These are phyloP conservation scores for Caenorhabditis macrosperma DNA, from an alignment of 2,888 invertebrate genomes.

Conservation along the genomic window DNA sequence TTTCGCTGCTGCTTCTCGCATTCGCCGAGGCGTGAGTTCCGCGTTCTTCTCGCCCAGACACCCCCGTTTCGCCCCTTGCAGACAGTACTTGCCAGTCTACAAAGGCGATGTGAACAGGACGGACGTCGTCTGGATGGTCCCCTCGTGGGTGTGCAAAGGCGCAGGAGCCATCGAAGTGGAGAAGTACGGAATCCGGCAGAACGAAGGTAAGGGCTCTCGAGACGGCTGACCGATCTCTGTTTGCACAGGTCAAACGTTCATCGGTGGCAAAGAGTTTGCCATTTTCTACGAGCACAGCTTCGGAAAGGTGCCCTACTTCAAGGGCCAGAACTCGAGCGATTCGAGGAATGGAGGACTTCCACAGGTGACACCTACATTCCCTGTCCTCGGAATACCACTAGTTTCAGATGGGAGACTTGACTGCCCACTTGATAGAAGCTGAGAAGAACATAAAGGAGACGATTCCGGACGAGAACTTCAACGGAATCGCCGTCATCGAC, in stretches of 20 bases:
- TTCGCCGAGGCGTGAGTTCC: neutral
- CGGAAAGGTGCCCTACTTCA: conserved; percentile 63
- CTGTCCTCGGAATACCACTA: neutral
- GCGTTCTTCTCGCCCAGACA: neutral
- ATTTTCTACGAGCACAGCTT: conserved; percentile 66
- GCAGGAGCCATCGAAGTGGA: conserved; percentile 33
- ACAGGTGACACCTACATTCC: conserved; percentile 44
- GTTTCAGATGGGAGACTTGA: conserved; percentile 39
- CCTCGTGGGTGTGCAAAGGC: conserved; percentile 41
- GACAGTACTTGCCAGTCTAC: conserved; percentile 5
- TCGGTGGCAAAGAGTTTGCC: conserved; percentile 56
- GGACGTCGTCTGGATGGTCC: conserved; percentile 54
- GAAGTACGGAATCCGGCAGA: conserved; percentile 42
- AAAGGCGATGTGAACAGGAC: conserved; percentile 30
- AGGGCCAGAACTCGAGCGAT: conserved; percentile 27
- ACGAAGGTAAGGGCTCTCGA: conserved; percentile 16
- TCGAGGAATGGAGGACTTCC: conserved; percentile 68
- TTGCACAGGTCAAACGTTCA: conserved; percentile 51
- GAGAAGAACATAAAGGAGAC: conserved; percentile 46
- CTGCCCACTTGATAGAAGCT: conserved; percentile 34
- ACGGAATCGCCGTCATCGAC: conserved; percentile 66
- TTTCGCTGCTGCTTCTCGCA: neutral
- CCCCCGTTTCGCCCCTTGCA: conserved; percentile 10
- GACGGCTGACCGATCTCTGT: neutral
- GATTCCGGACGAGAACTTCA: conserved; percentile 63